These are phyloP conservation scores for Falcaria lacertinaria DNA, from an alignment of 2,888 invertebrate species.

Conservation along the genomic window DNA sequence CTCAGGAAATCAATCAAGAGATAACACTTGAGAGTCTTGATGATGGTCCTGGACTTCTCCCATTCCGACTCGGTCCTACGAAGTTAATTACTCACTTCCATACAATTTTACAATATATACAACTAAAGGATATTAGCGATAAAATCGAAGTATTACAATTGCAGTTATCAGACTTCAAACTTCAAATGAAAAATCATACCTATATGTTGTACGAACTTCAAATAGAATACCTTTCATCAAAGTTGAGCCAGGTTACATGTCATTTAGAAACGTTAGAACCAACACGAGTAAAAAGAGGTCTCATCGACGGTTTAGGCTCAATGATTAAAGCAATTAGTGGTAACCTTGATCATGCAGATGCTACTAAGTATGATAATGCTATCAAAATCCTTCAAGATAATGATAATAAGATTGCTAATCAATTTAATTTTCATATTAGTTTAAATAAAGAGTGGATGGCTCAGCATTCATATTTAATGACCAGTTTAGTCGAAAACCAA, in stretches of 20 bases:
- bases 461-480: conserved; percentile 2
- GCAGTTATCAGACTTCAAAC: not conserved
- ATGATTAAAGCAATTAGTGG: conserved; percentile 19
- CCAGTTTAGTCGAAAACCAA: conserved; percentile 3
- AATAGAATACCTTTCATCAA: not conserved
- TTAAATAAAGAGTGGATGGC: conserved; percentile 16
- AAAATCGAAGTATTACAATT: not conserved
- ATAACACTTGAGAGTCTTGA: conserved; percentile 7
- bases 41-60: conserved; percentile 14
- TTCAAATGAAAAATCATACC: not conserved
- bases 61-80: conserved; percentile 17
- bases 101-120: conserved; percentile 13
- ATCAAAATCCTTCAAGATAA: conserved; percentile 15
- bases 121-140: not conserved
- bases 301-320: conserved; percentile 16
- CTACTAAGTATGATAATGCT: conserved; percentile 17
- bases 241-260: not conserved
- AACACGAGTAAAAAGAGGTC: not conserved
- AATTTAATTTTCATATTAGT: conserved; percentile 19
- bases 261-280: conserved; percentile 2
- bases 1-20: conserved; percentile 2
- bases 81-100: conserved; percentile 19
- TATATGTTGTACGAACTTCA: not conserved
- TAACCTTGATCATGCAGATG: conserved; percentile 19
- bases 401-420: conserved; percentile 12